Evolutionary conservation across 2,797 vertebrate genomes (phyloP).

Genomic region (Apogon hyalosoma): DNA sequence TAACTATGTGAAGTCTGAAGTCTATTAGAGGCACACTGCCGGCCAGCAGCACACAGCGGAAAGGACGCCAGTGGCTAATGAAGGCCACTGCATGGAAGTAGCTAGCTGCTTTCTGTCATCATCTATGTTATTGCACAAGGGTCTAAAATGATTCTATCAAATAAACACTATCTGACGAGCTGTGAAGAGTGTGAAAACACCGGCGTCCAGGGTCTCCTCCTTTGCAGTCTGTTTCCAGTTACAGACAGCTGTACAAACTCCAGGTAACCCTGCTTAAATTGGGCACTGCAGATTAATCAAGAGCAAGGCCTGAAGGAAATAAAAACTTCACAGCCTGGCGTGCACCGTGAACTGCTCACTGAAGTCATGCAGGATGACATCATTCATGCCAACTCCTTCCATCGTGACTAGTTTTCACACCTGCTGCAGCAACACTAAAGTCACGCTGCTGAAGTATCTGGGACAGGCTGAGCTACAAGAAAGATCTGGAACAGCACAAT

Average conservation of each 20-base stretch:
- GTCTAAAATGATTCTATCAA: slow-evolving; percentile 66
- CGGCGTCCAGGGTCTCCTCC: slow-evolving; percentile 40
- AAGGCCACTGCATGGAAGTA: slow-evolving; percentile 59
- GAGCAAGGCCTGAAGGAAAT: slow-evolving; percentile 60
- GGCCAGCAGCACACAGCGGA: slow-evolving; percentile 45
- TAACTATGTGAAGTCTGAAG: slow-evolving; percentile 64
- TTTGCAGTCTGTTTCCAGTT: slow-evolving; percentile 70
- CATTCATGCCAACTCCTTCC: slow-evolving; percentile 65
- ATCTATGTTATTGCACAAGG: slow-evolving; percentile 58
- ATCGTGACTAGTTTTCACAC: slow-evolving; percentile 63
- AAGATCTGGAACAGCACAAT: slow-evolving; percentile 20
- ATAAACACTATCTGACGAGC: slow-evolving; percentile 76
- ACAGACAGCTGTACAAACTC: slow-evolving; percentile 73
- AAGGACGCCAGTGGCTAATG: slow-evolving; percentile 61
- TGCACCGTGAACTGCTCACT: slow-evolving; percentile 48
- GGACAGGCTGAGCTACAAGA: background rate
- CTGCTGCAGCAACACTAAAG: slow-evolving; percentile 47
- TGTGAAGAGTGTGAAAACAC: slow-evolving; percentile 53
- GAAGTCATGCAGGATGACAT: slow-evolving; percentile 73
- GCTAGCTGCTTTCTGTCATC: slow-evolving; percentile 61
- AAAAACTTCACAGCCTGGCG: slow-evolving; percentile 67
- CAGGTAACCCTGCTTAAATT: slow-evolving; percentile 71
- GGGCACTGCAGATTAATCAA: slow-evolving; percentile 67
- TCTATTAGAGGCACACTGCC: slow-evolving; percentile 64
- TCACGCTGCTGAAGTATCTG: slow-evolving; percentile 38